Conservation (phyloP, 2,888 invertebrate species). For the Pedicia rivosa region DNA sequence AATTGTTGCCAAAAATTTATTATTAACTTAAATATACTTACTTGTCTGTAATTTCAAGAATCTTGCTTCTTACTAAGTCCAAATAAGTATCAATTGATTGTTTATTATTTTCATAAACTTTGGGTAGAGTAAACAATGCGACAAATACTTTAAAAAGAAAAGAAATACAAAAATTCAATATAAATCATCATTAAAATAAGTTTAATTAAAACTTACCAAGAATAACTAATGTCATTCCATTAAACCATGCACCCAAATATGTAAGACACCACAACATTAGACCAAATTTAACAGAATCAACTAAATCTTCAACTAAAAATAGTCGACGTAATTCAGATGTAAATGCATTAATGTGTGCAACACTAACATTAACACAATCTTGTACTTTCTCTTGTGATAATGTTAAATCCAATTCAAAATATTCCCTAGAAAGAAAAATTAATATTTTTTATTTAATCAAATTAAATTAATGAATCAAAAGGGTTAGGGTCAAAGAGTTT, state of each 20-base stretch:
- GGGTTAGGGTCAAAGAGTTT: too few relatives aligned
- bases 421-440: constrained; percentile 38
- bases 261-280: constrained; percentile 92
- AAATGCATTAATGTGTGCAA: constrained; percentile 74
- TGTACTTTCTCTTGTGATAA: constrained; percentile 85
- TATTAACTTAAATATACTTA: constrained; percentile 33
- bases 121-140: constrained; percentile 86
- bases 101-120: constrained; percentile 91
- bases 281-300: constrained; percentile 92
- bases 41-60: constrained; percentile 81
- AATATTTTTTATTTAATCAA: neutral
- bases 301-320: constrained; percentile 91
- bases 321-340: constrained; percentile 73
- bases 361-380: constrained; percentile 69
- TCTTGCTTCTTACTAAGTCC: constrained; percentile 71
- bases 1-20: too few relatives aligned
- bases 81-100: constrained; percentile 83
- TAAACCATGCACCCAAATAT: constrained; percentile 97
- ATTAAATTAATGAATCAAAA: too few relatives aligned
- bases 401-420: constrained; percentile 74
- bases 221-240: constrained; percentile 95
- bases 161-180: constrained; percentile 10
- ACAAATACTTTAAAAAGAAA: constrained; percentile 58
- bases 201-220: constrained; percentile 47
- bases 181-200: neutral